Base-by-base conservation (phyloP, 2,888 invertebrate genomes). In the Alsophila aescularia region DNA sequence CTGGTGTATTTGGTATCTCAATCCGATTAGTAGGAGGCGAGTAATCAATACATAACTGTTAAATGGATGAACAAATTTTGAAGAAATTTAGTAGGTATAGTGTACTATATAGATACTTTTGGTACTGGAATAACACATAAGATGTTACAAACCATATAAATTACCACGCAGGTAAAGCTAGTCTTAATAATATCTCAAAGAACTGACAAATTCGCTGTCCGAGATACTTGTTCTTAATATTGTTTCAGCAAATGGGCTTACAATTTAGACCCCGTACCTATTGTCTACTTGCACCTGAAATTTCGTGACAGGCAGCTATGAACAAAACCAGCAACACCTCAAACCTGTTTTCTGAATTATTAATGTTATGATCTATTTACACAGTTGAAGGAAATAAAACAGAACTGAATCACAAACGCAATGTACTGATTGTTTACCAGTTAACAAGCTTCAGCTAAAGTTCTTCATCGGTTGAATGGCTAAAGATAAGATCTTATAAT, bases 271-370 rank as follows among this genome's bases (percentile, higher is more conserved):
- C 32, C 6, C 12, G n/a, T n/a, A n/a, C n/a, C 6, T 24, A 24
- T n/a, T 13, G 24, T 29, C 14, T 29, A 42, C 9, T 42, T 31
- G 31, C 31, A 16, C 18, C 12, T 37, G 24, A 15, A 27, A 18
- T 41, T 50, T 35, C 50, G 50, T 50, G 50, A 35, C 13, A 34
- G 21, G 3, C n/a, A 12, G 16, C 41, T 36, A 42, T 50, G 34
- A 50, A 29, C 12, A 24, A 24, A 24, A 24, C 15, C 13, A n/a
- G 8, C 34, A 16, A 39, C 18, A 9, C 35, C 41, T 49, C 15
- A 40, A 39, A 48, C 32, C 39, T 32, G 32, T 48, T 40, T 48
- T 24, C 16, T 31, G 31, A 5, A 12, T 15, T 39, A 13, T 34
- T 3, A 7, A 7, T 10, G 35, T 10, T 39, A 31, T 42, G 50